Base-by-base conservation (phyloP, 2,113 vertebrate species). In the Glaucomys volans region DNA sequence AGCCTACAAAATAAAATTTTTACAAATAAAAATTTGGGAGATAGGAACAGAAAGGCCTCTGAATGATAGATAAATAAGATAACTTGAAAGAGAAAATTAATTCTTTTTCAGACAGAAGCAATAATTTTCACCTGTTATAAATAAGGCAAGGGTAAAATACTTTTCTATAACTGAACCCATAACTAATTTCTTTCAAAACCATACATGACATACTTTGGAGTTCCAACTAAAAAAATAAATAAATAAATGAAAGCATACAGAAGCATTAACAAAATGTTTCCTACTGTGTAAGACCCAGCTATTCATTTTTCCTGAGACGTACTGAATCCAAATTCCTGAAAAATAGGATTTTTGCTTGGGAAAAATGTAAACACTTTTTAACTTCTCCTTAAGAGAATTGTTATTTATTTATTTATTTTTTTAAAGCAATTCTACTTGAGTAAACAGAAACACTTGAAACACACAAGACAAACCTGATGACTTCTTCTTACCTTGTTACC, bases 401-500 rank as follows among this genome's bases (percentile, higher is more conserved):
- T 62, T 81, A 80, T n/a, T n/a, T n/a, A n/a, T n/a, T n/a, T n/a
- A n/a, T n/a, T n/a, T n/a, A n/a, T n/a, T n/a, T n/a, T n/a, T n/a
- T n/a, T n/a, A n/a, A n/a, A n/a, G 52, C 37, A 93, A 77, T 89
- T 94, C 35, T 88, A 72, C 13, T n/a, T 75, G 32, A 75, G 18
- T 93, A 67, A 66, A 87, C 8, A 95, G 84, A 95, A 95, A 94
- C 30, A 95, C 50, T 81, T 91, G 35, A 85, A 79, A 86, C 28
- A 82, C 32, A 90, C 1, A 94, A 94, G n/a, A 97, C 35, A 96
- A 97, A 85, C 12, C 24, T 71, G 1, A 91, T 42, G 26, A 71
- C 1, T 96, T 90, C 1, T 96, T 90, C 98, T 99, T 99, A 99
- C 99, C 99, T 99, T 99, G 92, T 32, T 44, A 72, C 97, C 90